A percentile compares a stretch with the other conserved stretches of the same genome.
Evolutionary conservation across 2,113 vertebrate genomes (phyloP).

Genomic region (Progne subis): DNA sequence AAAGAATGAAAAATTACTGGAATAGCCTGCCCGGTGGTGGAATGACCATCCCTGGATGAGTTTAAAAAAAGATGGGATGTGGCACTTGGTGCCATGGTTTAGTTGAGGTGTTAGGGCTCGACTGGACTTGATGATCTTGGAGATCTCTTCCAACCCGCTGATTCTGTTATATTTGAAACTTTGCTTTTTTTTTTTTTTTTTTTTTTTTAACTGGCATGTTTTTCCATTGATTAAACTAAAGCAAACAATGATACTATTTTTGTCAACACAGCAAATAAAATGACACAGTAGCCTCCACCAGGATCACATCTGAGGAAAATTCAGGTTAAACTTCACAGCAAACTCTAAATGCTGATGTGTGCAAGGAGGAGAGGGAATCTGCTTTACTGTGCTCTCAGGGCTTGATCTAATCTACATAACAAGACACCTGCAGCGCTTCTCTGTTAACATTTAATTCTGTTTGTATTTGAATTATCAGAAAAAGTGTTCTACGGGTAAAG

Average conservation of each 20-base stretch:
- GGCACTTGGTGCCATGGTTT: not conserved
- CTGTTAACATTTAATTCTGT: not conserved
- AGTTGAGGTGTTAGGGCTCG: not conserved
- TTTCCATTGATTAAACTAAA: not conserved
- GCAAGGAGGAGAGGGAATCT: not conserved
- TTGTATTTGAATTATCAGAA: not conserved
- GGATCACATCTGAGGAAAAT: not conserved
- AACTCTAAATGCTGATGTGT: not conserved
- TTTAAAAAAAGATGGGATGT: not conserved
- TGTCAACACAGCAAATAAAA: not conserved
- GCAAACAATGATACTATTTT: not conserved
- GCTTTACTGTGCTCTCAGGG: not conserved
- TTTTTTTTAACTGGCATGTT: not conserved
- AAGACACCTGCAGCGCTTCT: not conserved
- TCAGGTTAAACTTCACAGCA: not conserved
- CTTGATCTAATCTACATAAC: not conserved
- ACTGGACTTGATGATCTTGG: not conserved
- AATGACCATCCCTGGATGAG: not conserved
- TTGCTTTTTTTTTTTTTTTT: not conserved
- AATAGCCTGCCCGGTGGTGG: not conserved
- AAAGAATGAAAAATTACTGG: not conserved
- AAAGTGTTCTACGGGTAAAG: constrained; percentile 1
- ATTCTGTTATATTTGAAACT: not conserved
- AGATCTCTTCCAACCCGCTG: not conserved
- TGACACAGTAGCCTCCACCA: not conserved